These are phyloP conservation scores for Sula dactylatra DNA, from an alignment of 2,113 vertebrate genomes.

Conservation along the genomic window DNA sequence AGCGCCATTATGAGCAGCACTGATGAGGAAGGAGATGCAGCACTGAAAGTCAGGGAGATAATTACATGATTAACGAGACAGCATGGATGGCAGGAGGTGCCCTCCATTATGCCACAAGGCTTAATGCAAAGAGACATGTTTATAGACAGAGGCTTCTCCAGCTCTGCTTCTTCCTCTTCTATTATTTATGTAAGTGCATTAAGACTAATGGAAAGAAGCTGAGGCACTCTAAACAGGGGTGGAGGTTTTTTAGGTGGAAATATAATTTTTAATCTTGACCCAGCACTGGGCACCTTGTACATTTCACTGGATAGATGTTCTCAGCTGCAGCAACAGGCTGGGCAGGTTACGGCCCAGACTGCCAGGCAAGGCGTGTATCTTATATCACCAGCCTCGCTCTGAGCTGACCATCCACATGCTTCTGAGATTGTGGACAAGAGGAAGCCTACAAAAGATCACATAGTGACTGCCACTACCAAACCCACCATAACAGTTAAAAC, in stretches of 20 bases:
- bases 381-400: background rate
- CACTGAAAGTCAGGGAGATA: conserved; percentile 22
- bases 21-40: conserved; percentile 3
- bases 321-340: background rate
- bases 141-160: conserved; percentile 13
- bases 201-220: conserved; percentile 51
- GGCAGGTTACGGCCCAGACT: background rate
- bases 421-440: background rate
- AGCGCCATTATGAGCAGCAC: conserved; percentile 1
- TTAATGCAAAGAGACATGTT: conserved; percentile 36
- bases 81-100: conserved; percentile 38
- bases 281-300: background rate
- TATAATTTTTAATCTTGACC: background rate
- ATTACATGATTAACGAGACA: conserved; percentile 17
- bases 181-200: conserved; percentile 68
- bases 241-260: background rate
- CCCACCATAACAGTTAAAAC: background rate
- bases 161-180: conserved; percentile 43
- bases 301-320: background rate
- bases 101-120: conserved; percentile 1
- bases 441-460: background rate
- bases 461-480: background rate
- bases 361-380: accelerated
- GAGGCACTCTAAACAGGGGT: background rate
- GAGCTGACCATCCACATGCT: accelerated